Percentiles rank a stretch among this genome's conserved stretches.
Evolutionary conservation across 2,888 invertebrate genomes (phyloP).

Genomic region (Acanthosepion lycidas): DNA sequence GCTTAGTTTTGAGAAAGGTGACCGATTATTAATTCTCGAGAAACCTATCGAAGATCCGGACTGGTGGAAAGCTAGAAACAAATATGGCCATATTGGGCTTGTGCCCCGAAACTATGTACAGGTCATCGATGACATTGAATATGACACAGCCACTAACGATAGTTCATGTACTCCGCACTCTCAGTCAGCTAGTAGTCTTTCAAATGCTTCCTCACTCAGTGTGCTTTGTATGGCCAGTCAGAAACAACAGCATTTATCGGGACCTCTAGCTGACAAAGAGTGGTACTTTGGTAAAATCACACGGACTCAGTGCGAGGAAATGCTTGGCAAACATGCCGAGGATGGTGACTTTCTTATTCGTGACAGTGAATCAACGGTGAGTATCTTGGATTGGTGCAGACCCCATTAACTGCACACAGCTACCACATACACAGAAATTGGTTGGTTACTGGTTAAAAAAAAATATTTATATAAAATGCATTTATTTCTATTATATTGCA

Average conservation of each 20-base stretch:
- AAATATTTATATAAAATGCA: too few species aligned
- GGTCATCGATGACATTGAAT: slow-evolving; percentile 65
- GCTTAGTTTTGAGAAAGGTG: slow-evolving; percentile 96
- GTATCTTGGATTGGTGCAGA: slow-evolving; percentile 72
- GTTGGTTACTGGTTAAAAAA: too few species aligned
- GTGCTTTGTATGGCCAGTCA: slow-evolving; percentile 60
- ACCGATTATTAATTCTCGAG: slow-evolving; percentile 94
- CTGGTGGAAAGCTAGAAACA: slow-evolving; percentile 97
- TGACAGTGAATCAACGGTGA: slow-evolving; percentile 99
- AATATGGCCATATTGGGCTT: slow-evolving; percentile 92
- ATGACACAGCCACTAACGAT: slow-evolving; percentile 61
- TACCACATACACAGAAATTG: too few species aligned
- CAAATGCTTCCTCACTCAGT: slow-evolving; percentile 66
- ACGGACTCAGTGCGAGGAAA: slow-evolving; percentile 94
- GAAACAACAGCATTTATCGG: slow-evolving; percentile 69
- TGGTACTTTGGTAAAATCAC: slow-evolving; percentile 99
- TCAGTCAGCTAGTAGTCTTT: slow-evolving; percentile 71
- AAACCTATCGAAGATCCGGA: slow-evolving; percentile 97
- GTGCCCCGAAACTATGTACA: slow-evolving; percentile 83
- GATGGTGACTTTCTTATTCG: slow-evolving; percentile 99
- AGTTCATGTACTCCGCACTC: slow-evolving; percentile 71
- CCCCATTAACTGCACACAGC: too few species aligned
- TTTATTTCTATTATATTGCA: too few species aligned
- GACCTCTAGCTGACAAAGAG: slow-evolving; percentile 77
- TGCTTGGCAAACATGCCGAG: slow-evolving; percentile 94